Evolutionary conservation across 2,888 invertebrate genomes (phyloP).

Genomic region (Catocala fraxini): DNA sequence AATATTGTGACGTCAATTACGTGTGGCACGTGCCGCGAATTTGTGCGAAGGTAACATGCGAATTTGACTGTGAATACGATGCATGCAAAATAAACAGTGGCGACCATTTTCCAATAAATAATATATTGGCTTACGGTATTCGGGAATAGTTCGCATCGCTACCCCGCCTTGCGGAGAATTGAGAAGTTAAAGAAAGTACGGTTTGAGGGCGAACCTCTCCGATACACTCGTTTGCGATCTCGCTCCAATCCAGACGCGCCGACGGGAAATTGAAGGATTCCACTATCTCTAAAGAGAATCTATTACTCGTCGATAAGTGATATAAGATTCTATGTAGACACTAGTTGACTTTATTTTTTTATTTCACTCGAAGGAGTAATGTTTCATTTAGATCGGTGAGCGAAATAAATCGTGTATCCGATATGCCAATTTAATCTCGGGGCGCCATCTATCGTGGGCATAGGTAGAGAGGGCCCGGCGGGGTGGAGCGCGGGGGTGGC

Average conservation of each 20-base stretch:
- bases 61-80: constrained; percentile 21
- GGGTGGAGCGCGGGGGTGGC: constrained; percentile 32
- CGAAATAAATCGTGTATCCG: constrained; percentile 68
- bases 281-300: constrained; percentile 44
- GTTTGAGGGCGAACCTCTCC: constrained; percentile 42
- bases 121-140: constrained; percentile 59
- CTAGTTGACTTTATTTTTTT: constrained; percentile 48
- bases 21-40: constrained; percentile 29
- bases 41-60: constrained; percentile 12
- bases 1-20: constrained; percentile 26
- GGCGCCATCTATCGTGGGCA: constrained; percentile 77
- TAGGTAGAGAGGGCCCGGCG: constrained; percentile 46
- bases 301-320: constrained; percentile 49
- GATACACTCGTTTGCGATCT: constrained; percentile 35
- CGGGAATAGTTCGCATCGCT: constrained; percentile 62
- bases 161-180: constrained; percentile 59
- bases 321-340: constrained; percentile 27
- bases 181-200: constrained; percentile 65
- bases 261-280: constrained; percentile 55
- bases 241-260: constrained; percentile 34
- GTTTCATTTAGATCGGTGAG: constrained; percentile 64
- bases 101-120: constrained; percentile 62
- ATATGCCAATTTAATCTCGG: constrained; percentile 76
- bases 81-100: constrained; percentile 41
- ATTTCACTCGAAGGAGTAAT: constrained; percentile 50